Conservation (phyloP, 2,888 invertebrate species). For the Zele albiditarsus region DNA sequence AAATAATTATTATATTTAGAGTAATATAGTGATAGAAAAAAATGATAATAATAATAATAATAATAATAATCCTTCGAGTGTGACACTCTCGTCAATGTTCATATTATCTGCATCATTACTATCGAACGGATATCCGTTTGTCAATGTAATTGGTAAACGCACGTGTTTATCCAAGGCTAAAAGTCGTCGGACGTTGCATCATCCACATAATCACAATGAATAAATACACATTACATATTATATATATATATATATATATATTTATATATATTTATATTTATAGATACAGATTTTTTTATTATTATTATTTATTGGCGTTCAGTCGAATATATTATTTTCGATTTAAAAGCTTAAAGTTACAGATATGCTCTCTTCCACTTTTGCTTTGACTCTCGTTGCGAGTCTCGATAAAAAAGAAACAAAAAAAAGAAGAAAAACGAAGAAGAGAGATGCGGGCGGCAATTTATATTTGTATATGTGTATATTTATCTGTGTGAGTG, state of each 20-base stretch:
- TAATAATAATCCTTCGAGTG: neutral
- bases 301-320: neutral
- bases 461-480: conserved; percentile 14
- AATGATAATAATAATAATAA: neutral
- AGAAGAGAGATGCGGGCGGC: neutral
- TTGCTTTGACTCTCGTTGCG: neutral
- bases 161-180: conserved; percentile 40
- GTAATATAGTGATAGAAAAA: neutral
- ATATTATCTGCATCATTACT: conserved; percentile 35
- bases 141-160: conserved; percentile 30
- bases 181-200: conserved; percentile 25
- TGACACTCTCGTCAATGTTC: neutral
- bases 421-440: conserved; percentile 3
- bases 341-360: conserved; percentile 3
- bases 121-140: conserved; percentile 41
- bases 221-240: conserved; percentile 19
- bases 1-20: neutral
- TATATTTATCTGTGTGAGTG: conserved; percentile 35
- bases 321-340: neutral
- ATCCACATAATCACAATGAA: neutral
- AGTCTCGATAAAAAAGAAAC: conserved; percentile 8
- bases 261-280: neutral
- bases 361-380: neutral
- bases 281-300: neutral
- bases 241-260: conserved; percentile 6